phyloP scores from a whole-genome alignment of 2,797 vertebrate species.

The Hemitrygon akajei region DNA sequence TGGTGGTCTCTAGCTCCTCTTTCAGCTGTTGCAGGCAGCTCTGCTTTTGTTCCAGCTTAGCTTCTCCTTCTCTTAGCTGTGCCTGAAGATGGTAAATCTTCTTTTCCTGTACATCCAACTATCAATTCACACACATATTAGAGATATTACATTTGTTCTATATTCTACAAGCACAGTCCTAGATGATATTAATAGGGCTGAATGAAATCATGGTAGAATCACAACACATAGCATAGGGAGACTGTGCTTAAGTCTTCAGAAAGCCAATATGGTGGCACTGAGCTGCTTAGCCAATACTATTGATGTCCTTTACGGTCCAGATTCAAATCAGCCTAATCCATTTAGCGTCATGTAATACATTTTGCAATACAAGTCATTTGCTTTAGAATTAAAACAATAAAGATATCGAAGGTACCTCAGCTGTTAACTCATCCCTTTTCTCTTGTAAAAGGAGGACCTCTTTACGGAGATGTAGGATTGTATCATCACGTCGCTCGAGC shows the following conservation, averaged over 20 bases:
- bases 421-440: conserved; percentile 59
- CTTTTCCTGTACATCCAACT: conserved; percentile 82
- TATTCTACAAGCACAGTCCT: neutral
- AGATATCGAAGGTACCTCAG: conserved; percentile 56
- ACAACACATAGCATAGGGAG: neutral
- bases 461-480: conserved; percentile 53
- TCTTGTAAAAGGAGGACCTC: conserved; percentile 53
- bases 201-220: neutral
- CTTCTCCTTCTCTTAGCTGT: conserved; percentile 67
- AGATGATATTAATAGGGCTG: conserved; percentile 9
- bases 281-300: conserved; percentile 44
- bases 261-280: conserved; percentile 65
- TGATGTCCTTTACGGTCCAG: conserved; percentile 27
- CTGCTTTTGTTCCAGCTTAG: conserved; percentile 65
- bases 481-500: conserved; percentile 55
- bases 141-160: neutral
- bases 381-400: neutral
- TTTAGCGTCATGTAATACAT: neutral
- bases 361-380: neutral
- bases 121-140: conserved; percentile 68
- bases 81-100: conserved; percentile 76
- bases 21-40: conserved; percentile 54
- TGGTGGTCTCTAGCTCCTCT: conserved; percentile 52
- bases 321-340: conserved; percentile 34
- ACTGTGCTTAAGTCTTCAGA: conserved; percentile 55